A percentile compares a stretch with the other conserved stretches of the same genome.
phyloP scores from a whole-genome alignment of 2,888 invertebrate species.

The Azorinus chamasolen region DNA sequence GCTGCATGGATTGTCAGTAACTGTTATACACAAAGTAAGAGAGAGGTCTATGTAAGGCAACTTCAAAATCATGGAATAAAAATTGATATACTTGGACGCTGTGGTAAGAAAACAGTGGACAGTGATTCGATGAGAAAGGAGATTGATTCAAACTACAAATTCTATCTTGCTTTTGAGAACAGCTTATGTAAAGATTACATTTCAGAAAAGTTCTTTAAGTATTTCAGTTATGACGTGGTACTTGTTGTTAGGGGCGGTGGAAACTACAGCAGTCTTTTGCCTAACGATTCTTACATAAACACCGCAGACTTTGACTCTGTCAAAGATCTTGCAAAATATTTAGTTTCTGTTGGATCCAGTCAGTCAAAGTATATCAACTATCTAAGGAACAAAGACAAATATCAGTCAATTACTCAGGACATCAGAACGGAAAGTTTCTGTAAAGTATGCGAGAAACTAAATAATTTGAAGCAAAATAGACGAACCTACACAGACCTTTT shows the following conservation, averaged over 20 bases:
- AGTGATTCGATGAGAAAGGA: too few relatives aligned
- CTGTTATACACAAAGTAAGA: neutral
- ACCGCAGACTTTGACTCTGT: conserved; percentile 2
- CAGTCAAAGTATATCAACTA: neutral
- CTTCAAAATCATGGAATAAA: conserved; percentile 7
- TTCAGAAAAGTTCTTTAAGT: conserved; percentile 11
- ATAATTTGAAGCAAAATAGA: neutral
- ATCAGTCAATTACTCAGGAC: neutral
- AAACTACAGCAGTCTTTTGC: too few relatives aligned
- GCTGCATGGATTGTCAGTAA: conserved; percentile 13
- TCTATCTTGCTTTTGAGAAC: conserved; percentile 18
- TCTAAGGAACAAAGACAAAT: conserved; percentile 11
- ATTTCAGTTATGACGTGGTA: conserved; percentile 4
- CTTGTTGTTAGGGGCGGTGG: too few relatives aligned
- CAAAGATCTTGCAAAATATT: neutral
- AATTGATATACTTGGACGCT: conserved; percentile 5
- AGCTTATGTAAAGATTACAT: conserved; percentile 8
- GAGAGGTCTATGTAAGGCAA: conserved; percentile 1
- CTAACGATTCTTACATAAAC: too few relatives aligned
- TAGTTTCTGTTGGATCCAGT: neutral
- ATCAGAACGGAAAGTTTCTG: neutral
- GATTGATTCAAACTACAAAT: neutral
- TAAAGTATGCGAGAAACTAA: neutral
- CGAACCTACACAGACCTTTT: too few relatives aligned
- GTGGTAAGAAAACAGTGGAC: neutral